Evolutionary conservation across 2,888 invertebrate species (phyloP), one percentile per base, ranked within the genome.

Genomic region (Caenorhabditis sp.): DNA sequence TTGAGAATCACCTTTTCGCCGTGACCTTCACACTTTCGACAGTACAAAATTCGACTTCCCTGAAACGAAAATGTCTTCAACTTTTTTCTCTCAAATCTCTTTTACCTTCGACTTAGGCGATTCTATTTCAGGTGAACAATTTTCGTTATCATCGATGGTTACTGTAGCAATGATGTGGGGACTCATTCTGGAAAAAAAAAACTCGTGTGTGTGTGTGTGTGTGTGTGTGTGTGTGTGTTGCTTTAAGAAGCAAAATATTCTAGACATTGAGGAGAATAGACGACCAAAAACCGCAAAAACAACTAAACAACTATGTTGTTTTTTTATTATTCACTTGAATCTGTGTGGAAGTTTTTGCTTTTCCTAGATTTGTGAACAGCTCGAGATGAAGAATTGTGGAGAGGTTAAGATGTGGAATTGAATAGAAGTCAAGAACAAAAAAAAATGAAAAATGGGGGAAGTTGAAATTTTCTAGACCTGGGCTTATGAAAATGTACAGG

Each of bases 21-120:
- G 60, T 84, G 84, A 49, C 83, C 83, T 54, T 83, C 83, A 57
- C 84, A 84, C 62, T 84, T 84, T 63, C 84, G 69, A 60, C 84
- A 84, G 67, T 79, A 79, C 36, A 79, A 63, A 1, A 79, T 59
- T 1, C 79, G 66, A 31, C 31, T 31, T 19, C 79, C 79, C n/a
- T n/a, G n/a, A n/a, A n/a, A n/a, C n/a, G n/a, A n/a, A n/a, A n/a
- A n/a, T n/a, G n/a, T n/a, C n/a, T n/a, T n/a, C n/a, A n/a, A n/a
- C n/a, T n/a, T n/a, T n/a, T n/a, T n/a, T n/a, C n/a, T n/a, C n/a
- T n/a, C n/a, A n/a, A n/a, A n/a, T n/a, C n/a, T n/a, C n/a, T n/a
- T n/a, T n/a, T n/a, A n/a, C n/a, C 24, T 74, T 71, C 19, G 71
- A 60, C 24, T 71, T 71, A 21, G 70, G 70, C 10, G 70, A 71